Base-by-base conservation (phyloP, 2,797 vertebrate genomes). In the Sebastiscus albofasciatus region DNA sequence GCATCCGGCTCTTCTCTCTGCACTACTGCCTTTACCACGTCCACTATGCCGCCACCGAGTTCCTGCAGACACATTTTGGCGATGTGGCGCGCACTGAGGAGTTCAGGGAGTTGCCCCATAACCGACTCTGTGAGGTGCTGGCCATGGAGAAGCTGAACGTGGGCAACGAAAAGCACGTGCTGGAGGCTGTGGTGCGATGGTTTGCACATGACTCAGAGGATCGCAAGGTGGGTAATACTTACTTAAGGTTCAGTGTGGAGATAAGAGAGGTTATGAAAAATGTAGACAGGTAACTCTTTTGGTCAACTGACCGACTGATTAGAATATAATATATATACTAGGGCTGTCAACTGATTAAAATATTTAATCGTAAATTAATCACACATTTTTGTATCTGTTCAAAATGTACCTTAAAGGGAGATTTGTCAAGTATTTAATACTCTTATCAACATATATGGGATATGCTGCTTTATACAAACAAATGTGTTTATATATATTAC, bases 1-100 rank as follows among this genome's bases (percentile, higher is more conserved):
- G 99, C 67, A 99, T 99, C 92, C 96, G 97, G 2, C 97, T 98
- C 86, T 99, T 99, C 87, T 97, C 98, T 1, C 94, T 99, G 52
- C 98, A 98, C 90, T 99, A 99, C 92, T 99, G 97, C 92, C 96
- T 99, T 42, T 93, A 97, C 93, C 98, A 99, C 0, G 97, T 99
- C 29, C 96, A 99, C 88, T 96, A 98, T 58, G 94, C 96, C 42
- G 97, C 99, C 94, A 99, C 98, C 0, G 98, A 99, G 82, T 99
- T 97, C 92, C 96, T 99, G 91, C 98, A 99, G 94, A 99, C 98
- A 1, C 98, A 99, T 85, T 99, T 99, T 89, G 95, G 96, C 1
- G 99, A 99, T 2, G 98, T 99, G 91, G 97, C 95, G 65, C 94
- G 92, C 77, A 97, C 97, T 0, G 98, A 99, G 88, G 99, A 99